Evolutionary conservation across 2,888 invertebrate genomes (phyloP), one percentile per base, ranked within the genome.

Genomic region (Norana najaformis): DNA sequence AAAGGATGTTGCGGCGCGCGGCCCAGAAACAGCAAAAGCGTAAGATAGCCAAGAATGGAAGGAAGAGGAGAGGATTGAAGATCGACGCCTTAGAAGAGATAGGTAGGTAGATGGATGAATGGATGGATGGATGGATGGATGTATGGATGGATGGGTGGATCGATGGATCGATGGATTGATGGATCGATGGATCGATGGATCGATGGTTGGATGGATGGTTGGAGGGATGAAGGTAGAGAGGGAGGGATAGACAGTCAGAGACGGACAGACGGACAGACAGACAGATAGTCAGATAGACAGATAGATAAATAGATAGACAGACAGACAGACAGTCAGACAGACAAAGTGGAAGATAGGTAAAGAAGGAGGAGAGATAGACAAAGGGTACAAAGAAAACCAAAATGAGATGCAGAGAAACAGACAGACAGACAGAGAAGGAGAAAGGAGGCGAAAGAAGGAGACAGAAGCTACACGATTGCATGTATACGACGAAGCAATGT

Each of bases 401-500:
- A n/a, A 0, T 11, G 30, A 69, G 8, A 69, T 6, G n/a, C 69
- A 69, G 69, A 69, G 30, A 69, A n/a, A 30, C 69, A 53, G 2
- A 23, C 23, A 69, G 69, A n/a, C 69, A 82, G 82, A 82, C n/a
- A 82, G 82, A 82, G 82, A 34, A 2, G 34, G 13, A 36, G 36
- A 23, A 35, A 23, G 85, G 1, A 1, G 14, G 85, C 34, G 37
- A 36, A 18, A 36, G 36, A 37, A 30, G 0, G 37, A 37, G 23
- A 37, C 13, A 85, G 35, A 3, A 37, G 85, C 20, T 85, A 36
- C 37, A 11, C 37, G 34, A 23, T 36, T 36, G 37, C 37, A 85
- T 85, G 20, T 85, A 85, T 85, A 85, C 20, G 35, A 69, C 53
- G 69, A 69, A 69, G 69, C 69, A 36, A 85, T 85, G 35, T 85